Evolutionary conservation across 2,888 invertebrate species (phyloP).

Genomic region (Callimorpha dominula): DNA sequence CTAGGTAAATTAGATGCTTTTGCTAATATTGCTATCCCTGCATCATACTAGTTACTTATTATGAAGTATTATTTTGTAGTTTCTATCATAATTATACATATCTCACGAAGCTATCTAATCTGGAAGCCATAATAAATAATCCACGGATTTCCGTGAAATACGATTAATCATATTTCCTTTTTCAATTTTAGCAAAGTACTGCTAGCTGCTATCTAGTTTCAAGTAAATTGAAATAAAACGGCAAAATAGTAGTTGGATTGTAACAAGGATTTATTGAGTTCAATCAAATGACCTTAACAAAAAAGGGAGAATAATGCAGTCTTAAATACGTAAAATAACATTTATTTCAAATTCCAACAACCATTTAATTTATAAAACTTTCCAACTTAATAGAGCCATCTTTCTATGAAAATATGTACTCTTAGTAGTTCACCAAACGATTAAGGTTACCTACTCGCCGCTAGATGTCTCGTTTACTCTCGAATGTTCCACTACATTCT

Average conservation of each 20-base stretch:
- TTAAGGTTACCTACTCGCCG: slow-evolving; percentile 24
- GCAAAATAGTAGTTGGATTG: background rate
- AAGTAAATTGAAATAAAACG: background rate
- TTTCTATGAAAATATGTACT: background rate
- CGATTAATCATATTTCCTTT: background rate
- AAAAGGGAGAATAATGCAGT: background rate
- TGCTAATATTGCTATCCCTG: background rate
- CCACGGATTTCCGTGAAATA: background rate
- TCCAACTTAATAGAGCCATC: slow-evolving; percentile 10
- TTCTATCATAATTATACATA: background rate
- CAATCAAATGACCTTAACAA: background rate
- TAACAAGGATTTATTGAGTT: background rate
- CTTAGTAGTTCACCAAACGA: background rate
- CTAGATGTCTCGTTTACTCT: slow-evolving; percentile 11
- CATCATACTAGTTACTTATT: background rate
- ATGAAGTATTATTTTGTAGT: too few relatives aligned
- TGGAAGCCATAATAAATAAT: background rate
- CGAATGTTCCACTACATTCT: slow-evolving; percentile 33
- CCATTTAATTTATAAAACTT: background rate
- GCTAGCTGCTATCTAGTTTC: slow-evolving; percentile 9
- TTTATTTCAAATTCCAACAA: background rate
- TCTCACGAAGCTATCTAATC: background rate
- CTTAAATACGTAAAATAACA: background rate
- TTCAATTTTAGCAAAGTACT: background rate
- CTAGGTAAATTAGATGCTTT: background rate